Evolutionary conservation across 92 coral and sea anemone genomes (phyloP).

Genomic region (Anthopleura xanthogrammica): DNA sequence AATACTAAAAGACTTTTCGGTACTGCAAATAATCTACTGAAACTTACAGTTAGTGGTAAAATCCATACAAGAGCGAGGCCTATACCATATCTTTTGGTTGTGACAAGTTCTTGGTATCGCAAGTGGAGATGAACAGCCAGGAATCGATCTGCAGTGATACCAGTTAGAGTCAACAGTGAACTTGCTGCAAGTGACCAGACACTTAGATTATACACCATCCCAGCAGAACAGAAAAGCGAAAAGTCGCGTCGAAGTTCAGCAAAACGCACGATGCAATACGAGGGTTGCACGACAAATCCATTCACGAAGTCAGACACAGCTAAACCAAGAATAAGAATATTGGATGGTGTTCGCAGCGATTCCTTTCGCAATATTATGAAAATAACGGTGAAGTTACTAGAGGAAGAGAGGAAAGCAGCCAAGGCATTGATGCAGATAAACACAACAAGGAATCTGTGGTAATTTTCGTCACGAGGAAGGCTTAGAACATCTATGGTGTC

Average conservation of each 20-base stretch:
- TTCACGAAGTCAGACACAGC: constrained; percentile 15
- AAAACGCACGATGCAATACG: background rate
- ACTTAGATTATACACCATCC: background rate
- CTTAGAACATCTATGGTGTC: background rate
- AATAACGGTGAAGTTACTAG: constrained; percentile 3
- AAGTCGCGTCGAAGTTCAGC: background rate
- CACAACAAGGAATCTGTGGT: background rate
- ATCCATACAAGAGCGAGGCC: background rate
- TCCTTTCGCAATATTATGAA: constrained; percentile 5
- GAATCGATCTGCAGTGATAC: constrained; percentile 19
- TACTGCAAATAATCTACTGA: no score
- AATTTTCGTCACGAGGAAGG: background rate
- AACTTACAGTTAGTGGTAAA: no score
- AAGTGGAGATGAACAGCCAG: constrained; percentile 17
- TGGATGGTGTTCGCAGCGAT: constrained; percentile 17
- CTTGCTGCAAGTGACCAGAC: background rate
- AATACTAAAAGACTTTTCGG: no score
- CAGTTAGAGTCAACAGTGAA: constrained; percentile 17
- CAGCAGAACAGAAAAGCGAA: background rate
- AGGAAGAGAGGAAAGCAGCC: background rate
- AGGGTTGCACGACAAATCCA: background rate
- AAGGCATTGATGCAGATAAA: constrained; percentile 3
- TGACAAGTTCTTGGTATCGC: constrained; percentile 18
- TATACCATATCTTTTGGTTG: background rate
- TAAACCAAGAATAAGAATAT: constrained; percentile 17